phyloP scores from a whole-genome alignment of 2,113 vertebrate genomes.

The Callionymus lyra region DNA sequence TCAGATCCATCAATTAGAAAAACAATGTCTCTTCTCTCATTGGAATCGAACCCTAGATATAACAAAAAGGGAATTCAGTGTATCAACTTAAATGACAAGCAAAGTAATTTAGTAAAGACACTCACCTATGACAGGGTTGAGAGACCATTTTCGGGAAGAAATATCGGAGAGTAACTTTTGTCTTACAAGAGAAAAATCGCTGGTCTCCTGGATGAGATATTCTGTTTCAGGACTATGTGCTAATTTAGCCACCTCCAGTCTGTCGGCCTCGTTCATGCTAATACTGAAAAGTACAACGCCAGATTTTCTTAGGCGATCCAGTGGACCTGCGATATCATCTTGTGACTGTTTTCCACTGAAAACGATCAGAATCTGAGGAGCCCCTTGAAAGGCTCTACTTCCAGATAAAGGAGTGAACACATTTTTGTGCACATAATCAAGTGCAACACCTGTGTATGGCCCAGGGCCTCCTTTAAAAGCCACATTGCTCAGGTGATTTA shows the following conservation, averaged over 20 bases:
- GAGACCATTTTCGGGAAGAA: constrained; percentile 20
- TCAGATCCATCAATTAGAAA: constrained; percentile 66
- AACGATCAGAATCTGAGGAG: constrained; percentile 60
- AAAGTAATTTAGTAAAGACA: not conserved
- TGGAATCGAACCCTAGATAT: constrained; percentile 35
- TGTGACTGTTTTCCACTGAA: constrained; percentile 52
- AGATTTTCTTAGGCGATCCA: constrained; percentile 35
- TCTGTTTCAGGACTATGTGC: constrained; percentile 28
- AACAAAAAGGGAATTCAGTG: not conserved
- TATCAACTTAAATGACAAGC: not conserved
- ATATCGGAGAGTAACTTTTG: constrained; percentile 39
- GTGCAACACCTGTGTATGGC: constrained; percentile 44
- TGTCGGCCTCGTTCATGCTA: constrained; percentile 41
- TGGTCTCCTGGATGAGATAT: constrained; percentile 37
- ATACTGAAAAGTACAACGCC: constrained; percentile 43
- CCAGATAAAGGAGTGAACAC: constrained; percentile 50
- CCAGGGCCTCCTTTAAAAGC: constrained; percentile 47
- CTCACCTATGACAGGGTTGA: constrained; percentile 39
- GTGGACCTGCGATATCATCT: constrained; percentile 38
- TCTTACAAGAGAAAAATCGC: constrained; percentile 39
- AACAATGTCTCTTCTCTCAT: constrained; percentile 56
- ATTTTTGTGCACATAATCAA: constrained; percentile 49
- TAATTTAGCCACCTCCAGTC: constrained; percentile 35
- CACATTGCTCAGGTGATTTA: constrained; percentile 36
- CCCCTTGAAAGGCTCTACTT: constrained; percentile 46